Percentiles rank a stretch among this genome's conserved stretches.
These are phyloP conservation scores for human DNA, from an alignment of 2,113 vertebrate species.

Conservation along the genomic window GRCh38 chr5:176840501-176841000, in stretches of 20 bases:
- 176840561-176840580: background rate
- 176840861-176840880: background rate
- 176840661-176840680: background rate
- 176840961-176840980: background rate
- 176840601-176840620: background rate
- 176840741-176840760: background rate
- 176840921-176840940: background rate
- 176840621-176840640: background rate
- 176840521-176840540: background rate
- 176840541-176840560: background rate
- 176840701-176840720: background rate
- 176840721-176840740: background rate
- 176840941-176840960: background rate
- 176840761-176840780: background rate
- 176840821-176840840: background rate
- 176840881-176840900: background rate
- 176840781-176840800: background rate
- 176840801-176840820: background rate
- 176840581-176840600: background rate
- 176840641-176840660: background rate
- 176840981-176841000: background rate
- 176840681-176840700: background rate
- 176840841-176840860: background rate
- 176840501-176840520: constrained; percentile 28
- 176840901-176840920: no score